Evolutionary conservation across 2,888 invertebrate genomes (phyloP).

Genomic region (Tuberolachnus salignus): DNA sequence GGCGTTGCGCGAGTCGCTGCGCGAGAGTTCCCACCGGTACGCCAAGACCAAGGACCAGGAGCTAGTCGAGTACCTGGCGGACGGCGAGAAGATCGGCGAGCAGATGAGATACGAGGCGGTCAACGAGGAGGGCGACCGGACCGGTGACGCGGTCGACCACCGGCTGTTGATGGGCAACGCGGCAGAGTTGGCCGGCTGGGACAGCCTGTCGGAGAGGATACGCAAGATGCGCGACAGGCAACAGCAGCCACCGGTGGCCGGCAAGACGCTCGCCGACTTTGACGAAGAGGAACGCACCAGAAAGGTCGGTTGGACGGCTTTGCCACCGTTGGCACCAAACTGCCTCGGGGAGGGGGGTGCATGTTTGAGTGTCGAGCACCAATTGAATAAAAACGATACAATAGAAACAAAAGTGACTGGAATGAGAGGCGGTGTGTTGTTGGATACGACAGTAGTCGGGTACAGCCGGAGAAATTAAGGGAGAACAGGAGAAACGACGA

Average conservation of each 20-base stretch:
- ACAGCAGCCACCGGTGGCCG: slow-evolving; percentile 63
- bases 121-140: slow-evolving; percentile 75
- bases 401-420: no score
- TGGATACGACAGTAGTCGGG: no score
- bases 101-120: slow-evolving; percentile 70
- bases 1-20: slow-evolving; percentile 63
- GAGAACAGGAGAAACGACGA: no score
- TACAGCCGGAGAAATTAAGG: no score
- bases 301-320: slow-evolving; percentile 70
- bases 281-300: slow-evolving; percentile 88
- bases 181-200: slow-evolving; percentile 72
- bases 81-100: slow-evolving; percentile 79
- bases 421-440: no score
- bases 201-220: slow-evolving; percentile 78
- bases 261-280: slow-evolving; percentile 83
- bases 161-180: slow-evolving; percentile 65
- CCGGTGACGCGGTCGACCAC: slow-evolving; percentile 67
- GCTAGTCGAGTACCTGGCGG: slow-evolving; percentile 81
- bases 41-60: slow-evolving; percentile 80
- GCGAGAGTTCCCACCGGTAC: slow-evolving; percentile 70
- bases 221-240: slow-evolving; percentile 66
- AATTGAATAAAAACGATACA: no score
- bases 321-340: no score
- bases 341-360: no score
- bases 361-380: no score